These are phyloP conservation scores for Xenopus petersii DNA, from an alignment of 2,797 vertebrate genomes.

Conservation along the genomic window DNA sequence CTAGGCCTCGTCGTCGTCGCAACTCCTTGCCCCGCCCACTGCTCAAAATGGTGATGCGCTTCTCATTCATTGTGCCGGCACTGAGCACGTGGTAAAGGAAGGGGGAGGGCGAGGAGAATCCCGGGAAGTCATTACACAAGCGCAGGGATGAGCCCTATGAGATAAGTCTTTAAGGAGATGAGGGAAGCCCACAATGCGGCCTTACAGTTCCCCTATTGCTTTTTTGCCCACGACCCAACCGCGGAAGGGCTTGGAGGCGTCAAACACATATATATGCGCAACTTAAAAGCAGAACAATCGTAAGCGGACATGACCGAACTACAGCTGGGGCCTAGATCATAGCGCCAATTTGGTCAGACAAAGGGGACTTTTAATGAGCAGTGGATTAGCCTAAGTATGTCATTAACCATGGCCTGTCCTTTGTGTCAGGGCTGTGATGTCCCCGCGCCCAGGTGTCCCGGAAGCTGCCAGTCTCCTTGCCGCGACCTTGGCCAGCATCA, in stretches of 20 bases:
- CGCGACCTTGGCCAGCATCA: constrained; percentile 65
- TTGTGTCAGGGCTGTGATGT: too few relatives aligned
- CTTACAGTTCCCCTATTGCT: too few relatives aligned
- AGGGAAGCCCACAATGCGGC: too few relatives aligned
- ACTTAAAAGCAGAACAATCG: background rate
- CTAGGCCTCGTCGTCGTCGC: background rate
- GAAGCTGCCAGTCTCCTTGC: constrained; percentile 51
- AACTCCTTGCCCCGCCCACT: background rate
- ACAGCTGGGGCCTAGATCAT: background rate
- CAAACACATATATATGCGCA: background rate
- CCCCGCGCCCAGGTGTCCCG: background rate
- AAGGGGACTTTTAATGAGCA: background rate
- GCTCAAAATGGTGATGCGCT: constrained; percentile 42
- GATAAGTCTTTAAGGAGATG: background rate
- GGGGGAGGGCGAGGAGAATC: background rate
- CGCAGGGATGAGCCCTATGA: constrained; percentile 11
- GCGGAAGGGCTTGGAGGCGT: background rate
- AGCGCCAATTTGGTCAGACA: background rate
- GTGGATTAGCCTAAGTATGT: background rate
- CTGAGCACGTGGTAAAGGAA: constrained; percentile 17
- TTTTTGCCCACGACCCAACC: too few relatives aligned
- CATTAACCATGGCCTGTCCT: too few relatives aligned
- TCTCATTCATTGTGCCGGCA: constrained; percentile 39
- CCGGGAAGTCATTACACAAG: constrained; percentile 28
- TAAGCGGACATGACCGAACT: background rate